phyloP scores from a whole-genome alignment of 2,888 invertebrate species.

The Thumatha senex region DNA sequence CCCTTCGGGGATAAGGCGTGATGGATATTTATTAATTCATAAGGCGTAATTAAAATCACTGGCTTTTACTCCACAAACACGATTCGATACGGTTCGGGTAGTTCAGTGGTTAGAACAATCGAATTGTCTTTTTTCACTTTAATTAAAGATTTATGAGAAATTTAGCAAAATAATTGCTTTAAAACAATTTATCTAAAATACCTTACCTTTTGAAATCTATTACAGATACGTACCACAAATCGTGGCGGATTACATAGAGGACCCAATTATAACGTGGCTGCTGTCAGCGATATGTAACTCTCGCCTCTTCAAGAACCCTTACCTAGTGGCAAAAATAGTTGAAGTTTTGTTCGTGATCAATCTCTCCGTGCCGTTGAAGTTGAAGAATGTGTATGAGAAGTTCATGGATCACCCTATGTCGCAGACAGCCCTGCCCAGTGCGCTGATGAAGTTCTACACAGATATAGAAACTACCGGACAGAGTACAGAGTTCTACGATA shows the following conservation, averaged over 20 bases:
- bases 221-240: conserved; percentile 89
- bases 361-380: conserved; percentile 83
- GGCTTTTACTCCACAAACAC: too few species aligned
- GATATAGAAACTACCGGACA: conserved; percentile 99
- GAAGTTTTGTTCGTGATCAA: conserved; percentile 94
- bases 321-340: conserved; percentile 97
- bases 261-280: conserved; percentile 93
- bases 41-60: too few species aligned
- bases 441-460: conserved; percentile 99
- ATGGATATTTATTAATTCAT: too few species aligned
- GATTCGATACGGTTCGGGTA: too few species aligned
- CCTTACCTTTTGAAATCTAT: background rate
- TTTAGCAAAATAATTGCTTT: too few species aligned
- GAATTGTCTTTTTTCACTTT: too few species aligned
- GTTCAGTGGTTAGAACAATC: too few species aligned
- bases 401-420: conserved; percentile 93
- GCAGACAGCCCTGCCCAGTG: conserved; percentile 91
- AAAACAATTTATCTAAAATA: too few species aligned
- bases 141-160: too few species aligned
- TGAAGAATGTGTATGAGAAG: conserved; percentile 86
- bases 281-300: conserved; percentile 95
- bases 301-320: conserved; percentile 97
- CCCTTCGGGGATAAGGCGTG: too few species aligned
- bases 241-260: conserved; percentile 90
- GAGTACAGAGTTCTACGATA: conserved; percentile 99